These are phyloP conservation scores for Labia minor DNA, from an alignment of 2,888 invertebrate genomes.

Conservation along the genomic window DNA sequence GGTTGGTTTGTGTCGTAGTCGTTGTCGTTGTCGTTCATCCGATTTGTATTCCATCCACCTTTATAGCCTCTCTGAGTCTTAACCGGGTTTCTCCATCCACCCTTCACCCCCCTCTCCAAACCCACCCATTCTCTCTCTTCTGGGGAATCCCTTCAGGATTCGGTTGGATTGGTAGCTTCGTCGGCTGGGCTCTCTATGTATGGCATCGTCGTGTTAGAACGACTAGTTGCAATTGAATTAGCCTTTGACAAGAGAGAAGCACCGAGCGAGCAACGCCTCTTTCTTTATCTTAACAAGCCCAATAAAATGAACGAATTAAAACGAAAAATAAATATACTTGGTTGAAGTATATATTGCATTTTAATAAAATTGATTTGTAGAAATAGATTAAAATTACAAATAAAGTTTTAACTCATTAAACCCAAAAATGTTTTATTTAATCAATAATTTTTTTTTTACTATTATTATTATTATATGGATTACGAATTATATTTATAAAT, in stretches of 20 bases:
- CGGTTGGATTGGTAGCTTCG: neutral
- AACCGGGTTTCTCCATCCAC: neutral
- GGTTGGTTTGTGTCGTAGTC: neutral
- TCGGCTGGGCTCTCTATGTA: neutral
- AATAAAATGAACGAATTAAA: neutral
- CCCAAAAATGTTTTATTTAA: too few relatives aligned
- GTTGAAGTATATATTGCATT: too few relatives aligned
- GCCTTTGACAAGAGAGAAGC: slow-evolving; percentile 4
- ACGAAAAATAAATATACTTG: neutral
- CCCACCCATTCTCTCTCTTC: neutral
- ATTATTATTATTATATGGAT: too few relatives aligned
- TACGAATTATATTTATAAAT: too few relatives aligned
- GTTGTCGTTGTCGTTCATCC: slow-evolving; percentile 1
- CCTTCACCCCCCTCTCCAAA: neutral
- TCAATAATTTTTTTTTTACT: too few relatives aligned
- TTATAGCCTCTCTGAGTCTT: slow-evolving; percentile 8
- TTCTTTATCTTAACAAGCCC: neutral
- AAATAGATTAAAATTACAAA: too few relatives aligned
- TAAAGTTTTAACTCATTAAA: too few relatives aligned
- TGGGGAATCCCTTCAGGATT: slow-evolving; percentile 13
- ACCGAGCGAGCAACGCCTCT: neutral
- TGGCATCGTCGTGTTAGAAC: neutral
- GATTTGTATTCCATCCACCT: slow-evolving; percentile 13
- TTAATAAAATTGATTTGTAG: too few relatives aligned
- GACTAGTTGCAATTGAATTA: slow-evolving; percentile 13